Evolutionary conservation across 2,888 invertebrate genomes (phyloP), one percentile per base, ranked within the genome.

Genomic region (Blastobasis adustella): DNA sequence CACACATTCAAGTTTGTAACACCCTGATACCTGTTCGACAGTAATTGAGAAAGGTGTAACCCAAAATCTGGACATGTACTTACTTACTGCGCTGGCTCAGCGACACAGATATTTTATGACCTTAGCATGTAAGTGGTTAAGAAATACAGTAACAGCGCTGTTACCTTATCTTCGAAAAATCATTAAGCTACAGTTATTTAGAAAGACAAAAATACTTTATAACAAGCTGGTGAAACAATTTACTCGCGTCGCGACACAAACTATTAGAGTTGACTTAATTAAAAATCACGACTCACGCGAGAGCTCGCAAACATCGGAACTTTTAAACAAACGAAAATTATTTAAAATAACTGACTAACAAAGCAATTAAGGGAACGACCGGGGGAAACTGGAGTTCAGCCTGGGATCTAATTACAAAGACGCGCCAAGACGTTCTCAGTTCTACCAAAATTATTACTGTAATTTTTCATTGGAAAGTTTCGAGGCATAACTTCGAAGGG

Each of bases 391-490:
- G 59, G 59, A 71, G 73, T 73, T 76, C 70, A 71, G 70, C 62
- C 61, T 61, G 58, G 66, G 67, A 77, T 82, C 75, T 82, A 80
- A 81, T 82, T 79, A 79, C 72, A 69, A 71, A 73, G 72, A 73
- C 68, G 70, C 60, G 60, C 68, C 69, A 71, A 77, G 77, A 75
- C 69, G 74, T 73, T 73, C 67, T 67, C 71, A 71, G 69, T 71
- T 71, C 74, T 65, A 69, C 63, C 65, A 71, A 79, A 84, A 83
- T 80, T 79, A 82, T 83, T 79, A 75, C 78, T 62, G 79, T 74
- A 76, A 83, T 82, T 82, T 82, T 84, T 83, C 81, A 82, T 73
- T 77, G 67, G 71, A 76, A 81, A 82, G 74, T 79, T 82, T 71
- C 73, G 69, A 69, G 66, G 69, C 62, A 63, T 64, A 70, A 73